Base-by-base conservation (phyloP, 2,797 vertebrate species). In the Enteromius radiatus region DNA sequence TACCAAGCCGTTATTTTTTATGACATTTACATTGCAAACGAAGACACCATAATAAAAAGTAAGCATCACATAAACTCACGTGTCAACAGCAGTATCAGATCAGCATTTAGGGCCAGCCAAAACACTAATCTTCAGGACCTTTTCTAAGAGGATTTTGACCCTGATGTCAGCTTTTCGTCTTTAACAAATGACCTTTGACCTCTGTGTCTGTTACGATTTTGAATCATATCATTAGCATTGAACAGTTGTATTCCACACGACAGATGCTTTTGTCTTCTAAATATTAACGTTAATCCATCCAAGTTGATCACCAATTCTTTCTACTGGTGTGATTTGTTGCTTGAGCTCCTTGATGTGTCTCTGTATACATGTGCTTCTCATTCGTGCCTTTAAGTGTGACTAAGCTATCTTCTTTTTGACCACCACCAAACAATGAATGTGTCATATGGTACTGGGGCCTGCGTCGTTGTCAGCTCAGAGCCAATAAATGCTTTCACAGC, bases 401-500 rank as follows among this genome's bases (percentile, higher is more conserved):
- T 73, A 78, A 64, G 59, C 68, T 65, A 36, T 47, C 68, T 49
- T 49, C 5, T 33, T 70, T 47, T 65, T 71, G 41, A 73, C 47
- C 33, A 49, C 47, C 49, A 45, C 67, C 47, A 41, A 54, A 63
- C 61, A 38, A 69, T 75, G 78, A 67, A 64, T 85, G 74, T 56
- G 75, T 78, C 84, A 84, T 76, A 68, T 21, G 52, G 56, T 76
- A 36, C 61, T 6, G 49, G 74, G 75, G 64, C 61, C 28, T 71
- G 78, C 85, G 76, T 83, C 84, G 77, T 69, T 86, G 79, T 87
- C 78, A 84, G 80, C 81, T 56, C 43, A 80, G 33, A 56, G 84
- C 80, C 78, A 84, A 89, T 90, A 92, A 93, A 92, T 91, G 91
- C 92, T 91, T 94, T 91, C 59, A 68, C 95, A 95, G 95, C 94